Evolutionary conservation across 2,113 vertebrate species (phyloP).

Genomic region (Bos taurus): DNA sequence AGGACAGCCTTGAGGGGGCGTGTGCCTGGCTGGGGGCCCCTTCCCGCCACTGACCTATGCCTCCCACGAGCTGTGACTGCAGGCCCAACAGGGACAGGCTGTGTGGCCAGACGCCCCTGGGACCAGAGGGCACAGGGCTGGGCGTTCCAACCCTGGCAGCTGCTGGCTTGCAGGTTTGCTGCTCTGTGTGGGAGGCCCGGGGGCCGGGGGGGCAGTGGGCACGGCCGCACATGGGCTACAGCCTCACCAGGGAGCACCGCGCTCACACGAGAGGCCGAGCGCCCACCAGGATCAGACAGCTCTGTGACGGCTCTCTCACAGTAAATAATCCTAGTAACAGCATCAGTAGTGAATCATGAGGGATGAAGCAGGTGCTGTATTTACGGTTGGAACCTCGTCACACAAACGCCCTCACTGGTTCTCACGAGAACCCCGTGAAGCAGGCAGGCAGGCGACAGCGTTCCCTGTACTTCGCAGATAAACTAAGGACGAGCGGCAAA

Average conservation of each 20-base stretch:
- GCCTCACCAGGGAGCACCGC: background rate
- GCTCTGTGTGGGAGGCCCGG: background rate
- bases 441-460: background rate
- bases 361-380: background rate
- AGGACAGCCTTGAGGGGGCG: background rate
- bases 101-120: background rate
- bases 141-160: background rate
- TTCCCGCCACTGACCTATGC: background rate
- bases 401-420: background rate
- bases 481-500: background rate
- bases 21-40: background rate
- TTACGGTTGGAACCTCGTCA: background rate
- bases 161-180: background rate
- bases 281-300: background rate
- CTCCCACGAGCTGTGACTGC: background rate
- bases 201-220: background rate
- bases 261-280: background rate
- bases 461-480: background rate
- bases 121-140: background rate
- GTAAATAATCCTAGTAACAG: background rate
- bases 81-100: background rate
- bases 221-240: background rate
- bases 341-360: background rate
- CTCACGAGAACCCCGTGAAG: background rate
- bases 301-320: background rate